Evolutionary conservation across 2,113 vertebrate species (phyloP), one percentile per base, ranked within the genome.

Genomic region (Nycticebus coucang): DNA sequence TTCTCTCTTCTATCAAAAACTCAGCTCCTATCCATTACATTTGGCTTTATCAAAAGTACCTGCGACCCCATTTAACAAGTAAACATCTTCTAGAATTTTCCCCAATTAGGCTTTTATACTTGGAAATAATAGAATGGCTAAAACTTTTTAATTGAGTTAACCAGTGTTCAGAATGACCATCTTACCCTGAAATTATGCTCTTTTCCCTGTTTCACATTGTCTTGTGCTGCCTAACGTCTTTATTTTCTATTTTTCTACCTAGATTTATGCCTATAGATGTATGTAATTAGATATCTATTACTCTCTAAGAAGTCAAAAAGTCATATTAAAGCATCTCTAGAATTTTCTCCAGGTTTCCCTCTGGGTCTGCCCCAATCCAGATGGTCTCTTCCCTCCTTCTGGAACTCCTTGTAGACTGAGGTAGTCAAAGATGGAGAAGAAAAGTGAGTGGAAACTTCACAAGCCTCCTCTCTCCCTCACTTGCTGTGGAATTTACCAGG

Each of bases 1-100:
- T 95, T 88, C 74, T 93, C 21, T 90, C 18, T 77, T 91, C 64
- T 91, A n/a, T 74, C 33, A 82, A 93, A 97, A 91, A 74, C 41
- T 86, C 59, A 96, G 41, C 9, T 95, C 59, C 69, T 59, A 15
- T n/a, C 77, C 17, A 71, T 96, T 91, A 53, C 85, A 55, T 68
- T 94, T 64, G 91, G 8, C 71, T 68, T 72, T 66, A 33, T 57
- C 35, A 86, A 92, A 91, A 71, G 66, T 94, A 75, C 22, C 82
- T 64, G 41, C 26, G 82, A 24, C 74, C 26, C 30, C 33, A 24
- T 89, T 75, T 66, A 91, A 87, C 22, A 53, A 26, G 17, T 45
- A 95, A 87, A 53, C 78, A 4, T 45, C 19, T 89, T 66, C 68
- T 82, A 84, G 8, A 66, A 59, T 87, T 79, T 95, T 75, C 7